Evolutionary conservation across 2,113 vertebrate species (phyloP).

Genomic region (Merops nubicus): DNA sequence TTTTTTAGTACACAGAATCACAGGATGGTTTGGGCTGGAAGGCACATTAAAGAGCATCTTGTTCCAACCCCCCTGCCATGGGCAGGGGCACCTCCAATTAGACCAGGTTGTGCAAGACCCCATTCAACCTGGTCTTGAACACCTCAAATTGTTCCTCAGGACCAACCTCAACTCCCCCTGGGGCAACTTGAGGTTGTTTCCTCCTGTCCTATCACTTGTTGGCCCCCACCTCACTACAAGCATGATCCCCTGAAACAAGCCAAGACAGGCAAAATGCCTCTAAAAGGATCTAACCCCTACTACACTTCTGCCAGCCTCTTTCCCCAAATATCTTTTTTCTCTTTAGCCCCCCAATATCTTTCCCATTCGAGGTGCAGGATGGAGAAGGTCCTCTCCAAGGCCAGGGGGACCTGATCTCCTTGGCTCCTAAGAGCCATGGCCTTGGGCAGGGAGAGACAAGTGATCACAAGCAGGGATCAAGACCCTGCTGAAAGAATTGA

Average conservation of each 20-base stretch:
- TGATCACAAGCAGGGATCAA: background rate
- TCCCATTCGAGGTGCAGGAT: background rate
- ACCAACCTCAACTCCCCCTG: no score
- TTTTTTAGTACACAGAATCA: background rate
- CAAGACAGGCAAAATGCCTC: background rate
- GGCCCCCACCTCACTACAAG: background rate
- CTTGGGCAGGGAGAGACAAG: background rate
- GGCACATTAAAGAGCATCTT: background rate
- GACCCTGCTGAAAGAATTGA: background rate
- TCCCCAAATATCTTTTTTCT: background rate
- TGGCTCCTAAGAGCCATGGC: background rate
- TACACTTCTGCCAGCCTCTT: background rate
- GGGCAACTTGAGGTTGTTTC: background rate
- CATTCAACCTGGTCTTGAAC: no score
- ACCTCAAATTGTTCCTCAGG: no score
- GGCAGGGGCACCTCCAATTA: no score
- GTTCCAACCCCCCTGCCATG: background rate
- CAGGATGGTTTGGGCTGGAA: background rate
- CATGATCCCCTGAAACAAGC: background rate
- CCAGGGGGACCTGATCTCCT: background rate
- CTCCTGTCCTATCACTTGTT: background rate
- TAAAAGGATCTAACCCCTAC: background rate
- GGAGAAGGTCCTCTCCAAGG: background rate
- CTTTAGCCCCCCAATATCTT: accelerated
- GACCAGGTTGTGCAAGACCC: no score